phyloP scores from a whole-genome alignment of 2,888 invertebrate species.

The Exephanes ischioxanthus region DNA sequence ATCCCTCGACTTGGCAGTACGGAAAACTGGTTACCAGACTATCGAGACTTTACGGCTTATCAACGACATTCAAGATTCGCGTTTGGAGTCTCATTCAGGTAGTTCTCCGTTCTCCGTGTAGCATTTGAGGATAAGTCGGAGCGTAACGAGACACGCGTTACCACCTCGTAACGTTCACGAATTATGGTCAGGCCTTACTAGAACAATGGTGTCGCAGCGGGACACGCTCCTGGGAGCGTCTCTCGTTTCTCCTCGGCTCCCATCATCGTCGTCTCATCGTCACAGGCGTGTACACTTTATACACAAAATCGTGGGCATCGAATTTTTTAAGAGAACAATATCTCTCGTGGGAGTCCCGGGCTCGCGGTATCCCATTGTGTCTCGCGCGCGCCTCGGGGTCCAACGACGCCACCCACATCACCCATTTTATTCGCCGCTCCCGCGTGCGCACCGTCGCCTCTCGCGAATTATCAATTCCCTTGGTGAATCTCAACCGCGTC shows the following conservation, averaged over 20 bases:
- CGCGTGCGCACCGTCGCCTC: slow-evolving; percentile 64
- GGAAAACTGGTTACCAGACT: slow-evolving; percentile 8
- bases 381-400: slow-evolving; percentile 62
- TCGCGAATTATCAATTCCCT: slow-evolving; percentile 71
- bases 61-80: slow-evolving; percentile 51
- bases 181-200: slow-evolving; percentile 66
- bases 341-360: slow-evolving; percentile 67
- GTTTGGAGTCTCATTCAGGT: slow-evolving; percentile 56
- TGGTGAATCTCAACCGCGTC: slow-evolving; percentile 74
- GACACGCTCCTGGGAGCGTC: slow-evolving; percentile 66
- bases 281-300: slow-evolving; percentile 38
- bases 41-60: slow-evolving; percentile 53
- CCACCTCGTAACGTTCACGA: slow-evolving; percentile 73
- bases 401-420: slow-evolving; percentile 74
- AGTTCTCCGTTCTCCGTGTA: slow-evolving; percentile 9
- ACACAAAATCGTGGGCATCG: slow-evolving; percentile 64
- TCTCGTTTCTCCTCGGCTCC: slow-evolving; percentile 58
- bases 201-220: slow-evolving; percentile 76
- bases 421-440: slow-evolving; percentile 68
- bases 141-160: slow-evolving; percentile 77
- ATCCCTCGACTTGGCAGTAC: not conserved
- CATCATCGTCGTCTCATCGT: slow-evolving; percentile 44
- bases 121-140: slow-evolving; percentile 70
- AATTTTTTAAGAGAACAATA: slow-evolving; percentile 65
- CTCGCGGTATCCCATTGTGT: slow-evolving; percentile 74